Base-by-base conservation (phyloP, 2,797 vertebrate species). In the Vespertilio murinus region DNA sequence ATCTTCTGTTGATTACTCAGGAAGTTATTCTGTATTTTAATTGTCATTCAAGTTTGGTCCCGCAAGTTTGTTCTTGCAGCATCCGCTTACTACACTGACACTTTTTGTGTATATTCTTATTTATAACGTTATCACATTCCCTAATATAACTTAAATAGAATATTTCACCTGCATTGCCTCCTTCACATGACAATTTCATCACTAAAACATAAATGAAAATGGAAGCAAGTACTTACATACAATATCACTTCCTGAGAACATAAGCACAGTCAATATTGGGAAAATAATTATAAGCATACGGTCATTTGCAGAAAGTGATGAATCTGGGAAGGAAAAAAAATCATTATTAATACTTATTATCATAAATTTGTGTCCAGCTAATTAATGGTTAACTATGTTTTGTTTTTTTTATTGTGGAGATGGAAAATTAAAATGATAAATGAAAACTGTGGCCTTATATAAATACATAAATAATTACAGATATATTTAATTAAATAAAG, bases 211-310 rank as follows among this genome's bases (percentile, higher is more conserved):
- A 93, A 67, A 84, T 49, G 2, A 88, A 92, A 94, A 95, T 20
- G 67, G 33, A 95, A 92, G 92, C 14, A 75, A 64, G 87, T 97
- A 98, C 98, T 98, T 98, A 98, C 98, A 98, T 95, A 97, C 88
- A 91, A 97, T 45, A 91, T 52, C 93, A 96, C 92, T 98, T 93
- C 91, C 95, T 90, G 73, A 97, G 95, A 96, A 98, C 30, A 98
- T 95, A 95, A 96, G 12, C 91, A 97, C 82, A 90, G 97, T 96
- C 96, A 98, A 79, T 91, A 97, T 81, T 90, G 98, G 59, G 93
- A 98, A 94, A 33, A 83, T 91, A 96, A 98, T 56, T 93, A 98
- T 95, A 91, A 98, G 74, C 90, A 92, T 95, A 69, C 91, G 97
- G 96, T 98, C 98, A 95, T 97, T 42, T 56, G 96, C 81, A 86